phyloP scores from a whole-genome alignment of 2,113 vertebrate genomes.

The Ptychochromis oligacanthus region DNA sequence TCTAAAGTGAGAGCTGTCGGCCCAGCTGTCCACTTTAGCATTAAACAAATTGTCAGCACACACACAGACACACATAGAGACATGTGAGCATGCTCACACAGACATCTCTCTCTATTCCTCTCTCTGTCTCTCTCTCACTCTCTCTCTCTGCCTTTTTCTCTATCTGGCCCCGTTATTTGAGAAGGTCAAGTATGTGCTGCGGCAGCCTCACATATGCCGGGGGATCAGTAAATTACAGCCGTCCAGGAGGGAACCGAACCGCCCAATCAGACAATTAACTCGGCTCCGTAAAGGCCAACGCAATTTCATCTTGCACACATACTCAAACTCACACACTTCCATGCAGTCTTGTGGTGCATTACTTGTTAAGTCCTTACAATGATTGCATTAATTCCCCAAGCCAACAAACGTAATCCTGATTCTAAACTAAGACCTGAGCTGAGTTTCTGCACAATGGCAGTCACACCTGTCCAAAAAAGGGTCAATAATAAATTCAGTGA shows the following conservation, averaged over 20 bases:
- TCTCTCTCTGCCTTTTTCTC: conserved; percentile 25
- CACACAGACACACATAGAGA: conserved; percentile 20
- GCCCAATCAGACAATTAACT: conserved; percentile 76
- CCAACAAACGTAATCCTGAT: conserved; percentile 11
- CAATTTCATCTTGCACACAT: conserved; percentile 59
- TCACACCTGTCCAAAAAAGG: neutral
- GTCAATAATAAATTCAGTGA: neutral
- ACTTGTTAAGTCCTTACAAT: conserved; percentile 33
- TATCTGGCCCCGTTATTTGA: conserved; percentile 49
- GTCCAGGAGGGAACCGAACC: conserved; percentile 55
- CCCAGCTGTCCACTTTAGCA: conserved; percentile 74
- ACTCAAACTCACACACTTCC: neutral
- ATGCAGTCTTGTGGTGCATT: neutral
- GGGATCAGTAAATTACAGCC: conserved; percentile 68
- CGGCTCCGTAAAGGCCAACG: conserved; percentile 61
- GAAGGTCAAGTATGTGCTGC: conserved; percentile 73
- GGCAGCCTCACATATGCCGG: conserved; percentile 55
- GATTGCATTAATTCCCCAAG: conserved; percentile 45
- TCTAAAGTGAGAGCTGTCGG: conserved; percentile 65
- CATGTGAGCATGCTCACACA: neutral
- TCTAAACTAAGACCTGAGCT: conserved; percentile 8
- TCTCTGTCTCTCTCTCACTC: conserved; percentile 28
- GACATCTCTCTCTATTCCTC: conserved; percentile 23
- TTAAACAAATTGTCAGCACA: conserved; percentile 66
- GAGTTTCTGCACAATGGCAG: neutral